Evolutionary conservation across 2,797 vertebrate species (phyloP).

Genomic region (Ptychadena robeensis): DNA sequence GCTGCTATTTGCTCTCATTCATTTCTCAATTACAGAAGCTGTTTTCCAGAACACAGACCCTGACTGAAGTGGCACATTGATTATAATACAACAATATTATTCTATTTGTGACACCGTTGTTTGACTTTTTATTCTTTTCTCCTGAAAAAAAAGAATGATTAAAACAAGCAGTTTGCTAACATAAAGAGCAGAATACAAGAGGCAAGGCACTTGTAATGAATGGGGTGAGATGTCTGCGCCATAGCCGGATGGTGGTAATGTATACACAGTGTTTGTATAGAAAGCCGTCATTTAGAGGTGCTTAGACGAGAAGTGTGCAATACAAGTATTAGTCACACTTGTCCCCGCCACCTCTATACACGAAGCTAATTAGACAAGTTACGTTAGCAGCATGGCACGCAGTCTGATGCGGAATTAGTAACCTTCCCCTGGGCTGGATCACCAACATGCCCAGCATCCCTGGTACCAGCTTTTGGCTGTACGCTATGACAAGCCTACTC

Average conservation of each 20-base stretch:
- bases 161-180: slow-evolving; percentile 17
- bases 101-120: not conserved
- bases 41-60: not conserved
- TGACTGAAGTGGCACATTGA: not conserved
- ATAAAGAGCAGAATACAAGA: slow-evolving; percentile 4
- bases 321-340: not conserved
- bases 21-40: not conserved
- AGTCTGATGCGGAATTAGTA: not conserved
- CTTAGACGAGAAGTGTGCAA: not conserved
- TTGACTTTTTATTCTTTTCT: not conserved
- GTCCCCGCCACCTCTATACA: not conserved
- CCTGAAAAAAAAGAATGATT: not conserved
- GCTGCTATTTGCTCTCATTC: not conserved
- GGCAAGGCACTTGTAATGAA: slow-evolving; percentile 8
- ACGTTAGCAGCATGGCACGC: not conserved
- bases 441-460: no score
- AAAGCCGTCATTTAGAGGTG: not conserved
- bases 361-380: not conserved
- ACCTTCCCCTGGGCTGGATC: not conserved
- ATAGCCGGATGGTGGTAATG: not conserved
- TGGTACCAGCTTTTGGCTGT: no score
- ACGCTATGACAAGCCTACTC: no score
- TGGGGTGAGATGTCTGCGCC: slow-evolving; percentile 2
- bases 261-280: not conserved
- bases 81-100: not conserved